These are phyloP conservation scores for Musca domestica DNA, from an alignment of 1,140 invertebrate species.

Conservation along the genomic window DNA sequence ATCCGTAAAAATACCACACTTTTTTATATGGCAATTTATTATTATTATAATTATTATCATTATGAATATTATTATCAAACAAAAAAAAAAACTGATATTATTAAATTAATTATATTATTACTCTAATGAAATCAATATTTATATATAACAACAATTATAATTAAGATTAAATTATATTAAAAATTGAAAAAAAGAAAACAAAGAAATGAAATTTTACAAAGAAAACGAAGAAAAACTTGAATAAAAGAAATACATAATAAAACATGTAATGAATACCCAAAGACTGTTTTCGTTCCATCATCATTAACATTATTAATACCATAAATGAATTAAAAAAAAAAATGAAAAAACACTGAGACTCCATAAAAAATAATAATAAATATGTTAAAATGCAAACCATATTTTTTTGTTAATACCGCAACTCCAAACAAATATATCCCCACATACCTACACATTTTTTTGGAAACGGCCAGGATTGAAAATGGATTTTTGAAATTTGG, in stretches of 20 bases:
- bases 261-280: constrained; percentile 50
- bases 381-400: neutral
- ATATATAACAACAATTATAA: constrained; percentile 14
- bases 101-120: constrained; percentile 13
- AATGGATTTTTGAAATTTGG: no score
- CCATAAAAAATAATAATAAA: neutral
- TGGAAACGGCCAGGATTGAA: no score
- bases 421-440: no score
- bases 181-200: neutral
- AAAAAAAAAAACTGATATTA: constrained; percentile 13
- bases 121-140: neutral
- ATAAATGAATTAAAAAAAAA: constrained; percentile 15
- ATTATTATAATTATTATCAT: constrained; percentile 8
- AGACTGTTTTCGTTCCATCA: constrained; percentile 55
- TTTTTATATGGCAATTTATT: constrained; percentile 20
- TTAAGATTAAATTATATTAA: neutral
- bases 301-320: constrained; percentile 25
- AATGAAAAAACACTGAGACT: neutral
- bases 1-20: neutral
- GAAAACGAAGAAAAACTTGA: constrained; percentile 7
- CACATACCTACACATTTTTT: no score
- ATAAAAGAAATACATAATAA: constrained; percentile 13
- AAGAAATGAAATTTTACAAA: constrained; percentile 6
- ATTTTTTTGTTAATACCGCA: neutral
- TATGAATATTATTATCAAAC: neutral